A percentile compares a stretch with the other conserved stretches of the same genome.
Evolutionary conservation across 2,888 invertebrate genomes (phyloP).

Genomic region (Graphium colonna): DNA sequence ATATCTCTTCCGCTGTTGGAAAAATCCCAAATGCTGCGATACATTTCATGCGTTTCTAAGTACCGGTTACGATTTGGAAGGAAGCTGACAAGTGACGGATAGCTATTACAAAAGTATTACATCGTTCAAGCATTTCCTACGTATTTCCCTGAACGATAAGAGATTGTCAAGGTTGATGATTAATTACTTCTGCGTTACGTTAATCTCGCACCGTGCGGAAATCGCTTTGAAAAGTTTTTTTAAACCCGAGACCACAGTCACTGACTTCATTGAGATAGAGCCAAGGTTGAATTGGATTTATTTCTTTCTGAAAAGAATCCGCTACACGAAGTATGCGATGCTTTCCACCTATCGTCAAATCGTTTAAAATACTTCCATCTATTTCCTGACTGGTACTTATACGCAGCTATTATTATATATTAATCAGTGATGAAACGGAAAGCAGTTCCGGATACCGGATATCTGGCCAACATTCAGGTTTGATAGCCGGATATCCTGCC

Average conservation of each 20-base stretch:
- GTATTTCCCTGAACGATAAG: constrained; percentile 43
- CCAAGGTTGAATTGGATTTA: constrained; percentile 8
- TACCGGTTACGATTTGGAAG: not conserved
- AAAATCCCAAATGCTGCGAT: no score
- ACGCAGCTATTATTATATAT: no score
- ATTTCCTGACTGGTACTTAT: not conserved
- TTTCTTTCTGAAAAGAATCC: constrained; percentile 6
- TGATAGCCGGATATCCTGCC: no score
- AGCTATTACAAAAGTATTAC: constrained; percentile 23
- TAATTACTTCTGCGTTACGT: constrained; percentile 38
- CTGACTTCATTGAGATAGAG: constrained; percentile 18
- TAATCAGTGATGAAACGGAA: no score
- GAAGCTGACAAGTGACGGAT: constrained; percentile 11
- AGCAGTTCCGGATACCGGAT: no score
- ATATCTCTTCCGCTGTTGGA: no score
- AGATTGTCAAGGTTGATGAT: constrained; percentile 42
- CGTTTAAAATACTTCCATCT: no score
- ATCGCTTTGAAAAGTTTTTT: constrained; percentile 35
- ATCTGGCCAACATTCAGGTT: no score
- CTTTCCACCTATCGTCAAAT: no score
- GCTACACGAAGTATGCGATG: not conserved
- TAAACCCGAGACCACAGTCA: constrained; percentile 26
- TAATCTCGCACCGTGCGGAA: constrained; percentile 37
- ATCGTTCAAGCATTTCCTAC: constrained; percentile 37
- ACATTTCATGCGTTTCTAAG: not conserved